Evolutionary conservation across 2,888 invertebrate genomes (phyloP).

Genomic region (Cerastoderma edule): DNA sequence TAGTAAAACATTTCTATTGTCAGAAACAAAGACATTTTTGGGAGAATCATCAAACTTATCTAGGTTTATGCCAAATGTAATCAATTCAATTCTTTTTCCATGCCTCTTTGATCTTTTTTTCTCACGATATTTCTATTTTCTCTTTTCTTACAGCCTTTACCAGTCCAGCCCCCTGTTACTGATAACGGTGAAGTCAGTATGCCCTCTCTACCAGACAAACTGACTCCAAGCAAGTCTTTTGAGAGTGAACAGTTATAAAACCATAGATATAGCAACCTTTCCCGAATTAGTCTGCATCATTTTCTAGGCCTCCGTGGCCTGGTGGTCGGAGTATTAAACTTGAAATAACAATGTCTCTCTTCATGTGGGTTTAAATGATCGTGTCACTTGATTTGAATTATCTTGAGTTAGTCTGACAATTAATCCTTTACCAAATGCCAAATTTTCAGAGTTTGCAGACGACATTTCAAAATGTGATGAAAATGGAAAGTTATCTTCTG

Average conservation of each 20-base stretch:
- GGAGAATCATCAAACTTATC: too few species aligned
- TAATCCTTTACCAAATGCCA: too few species aligned
- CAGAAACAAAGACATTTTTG: too few species aligned
- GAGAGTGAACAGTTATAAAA: conserved; percentile 28
- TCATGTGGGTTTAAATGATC: too few species aligned
- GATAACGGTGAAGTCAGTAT: conserved; percentile 27
- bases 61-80: too few species aligned
- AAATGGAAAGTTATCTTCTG: too few species aligned
- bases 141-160: conserved; percentile 32
- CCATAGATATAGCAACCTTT: background rate
- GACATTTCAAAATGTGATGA: too few species aligned
- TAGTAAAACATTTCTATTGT: too few species aligned
- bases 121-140: background rate
- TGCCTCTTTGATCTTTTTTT: background rate
- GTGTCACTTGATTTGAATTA: too few species aligned
- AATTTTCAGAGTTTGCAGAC: too few species aligned
- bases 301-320: background rate
- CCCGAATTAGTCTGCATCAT: background rate
- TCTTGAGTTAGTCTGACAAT: too few species aligned
- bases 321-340: background rate
- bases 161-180: conserved; percentile 20
- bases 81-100: background rate
- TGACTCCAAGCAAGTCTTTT: conserved; percentile 47
- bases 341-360: too few species aligned
- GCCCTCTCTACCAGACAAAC: conserved; percentile 54